Evolutionary conservation across 2,113 vertebrate species (phyloP), one percentile per base, ranked within the genome.

Genomic region (Pleuronectes platessa): DNA sequence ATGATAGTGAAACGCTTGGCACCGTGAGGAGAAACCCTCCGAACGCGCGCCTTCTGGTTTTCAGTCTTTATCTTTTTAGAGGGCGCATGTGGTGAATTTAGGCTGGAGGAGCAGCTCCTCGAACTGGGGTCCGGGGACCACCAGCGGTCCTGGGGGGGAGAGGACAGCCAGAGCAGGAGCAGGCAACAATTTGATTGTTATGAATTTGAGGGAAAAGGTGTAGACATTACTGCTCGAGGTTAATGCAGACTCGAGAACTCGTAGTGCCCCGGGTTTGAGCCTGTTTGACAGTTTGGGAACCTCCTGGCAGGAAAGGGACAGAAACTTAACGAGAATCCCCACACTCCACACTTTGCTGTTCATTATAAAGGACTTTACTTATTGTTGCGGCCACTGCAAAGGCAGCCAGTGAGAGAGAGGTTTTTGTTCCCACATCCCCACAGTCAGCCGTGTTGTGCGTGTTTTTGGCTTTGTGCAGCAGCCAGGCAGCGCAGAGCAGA

Each of bases 401-500:
- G n/a, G 53, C 53, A 51, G 47, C 47, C 18, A 51, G 47, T 51
- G 47, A 51, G 15, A 51, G 47, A 18, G 31, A 31, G 26, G 3
- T 13, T 42, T 49, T 86, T 51, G 74, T 85, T 86, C 68, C 70
- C 64, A 63, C 18, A 71, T 45, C 71, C 66, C 20, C 61, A 21
- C 24, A 21, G 64, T 24, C 63, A 73, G 65, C 3, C 15, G 58
- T 31, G 81, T 71, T 65, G 84, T 86, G 86, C 74, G 91, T 80
- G 84, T 85, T 83, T 92, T 81, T 73, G 85, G 84, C 84, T 83
- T 23, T 69, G 88, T 83, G 82, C 75, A 10, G 47, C 47, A 51
- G 47, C 14, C 15, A 87, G 65, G 68, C 83, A 77, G 83, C 76
- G 83, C 51, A 89, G 87, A 87, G 84, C 7, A 11, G 56, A 13